Base-by-base conservation (phyloP, 2,888 invertebrate species). In the Listrodromus nycthemerus region DNA sequence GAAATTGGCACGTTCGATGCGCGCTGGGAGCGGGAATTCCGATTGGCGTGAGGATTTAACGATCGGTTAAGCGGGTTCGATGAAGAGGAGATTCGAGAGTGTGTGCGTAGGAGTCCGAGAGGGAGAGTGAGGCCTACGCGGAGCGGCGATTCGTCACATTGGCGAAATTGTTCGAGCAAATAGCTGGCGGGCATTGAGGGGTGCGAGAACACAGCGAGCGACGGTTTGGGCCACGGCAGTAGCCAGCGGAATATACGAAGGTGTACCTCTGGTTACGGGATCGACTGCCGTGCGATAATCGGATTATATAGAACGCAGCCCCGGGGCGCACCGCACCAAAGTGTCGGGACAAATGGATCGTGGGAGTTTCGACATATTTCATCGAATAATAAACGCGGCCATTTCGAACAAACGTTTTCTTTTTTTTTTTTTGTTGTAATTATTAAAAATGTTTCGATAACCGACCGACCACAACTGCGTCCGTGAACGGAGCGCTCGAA, bases 101-200 rank as follows among this genome's bases (percentile, higher is more conserved):
- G 41, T 27, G 63, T 27, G 37, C 52, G 41, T 45, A 4, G 41
- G 41, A 3, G 16, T 0, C 13, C 41, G 16, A 75, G 66, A 52
- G n/a, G 2, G 48, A 69, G 77, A 13, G 65, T 55, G 52, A 65
- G 58, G 66, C 61, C 74, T 65, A 61, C 48, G 82, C 67, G 65
- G 33, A 71, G 65, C 78, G 78, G 73, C 82, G 71, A 85, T 85
- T 85, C 80, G 84, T 85, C 85, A 86, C 83, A 85, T 86, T 84
- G 65, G 76, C 52, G 75, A 84, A 86, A 85, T 82, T 82, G 85
- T 76, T 85, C 71, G 75, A 55, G 83, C 82, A 86, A 86, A 86
- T 84, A 85, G 80, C 76, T 78, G 52, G 66, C 65, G 84, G 84
- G 67, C 52, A 82, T 74, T 52, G 58, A 67, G 50, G 70, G 78